phyloP scores from a whole-genome alignment of 2,888 invertebrate genomes.

The Dendrolimus pini region DNA sequence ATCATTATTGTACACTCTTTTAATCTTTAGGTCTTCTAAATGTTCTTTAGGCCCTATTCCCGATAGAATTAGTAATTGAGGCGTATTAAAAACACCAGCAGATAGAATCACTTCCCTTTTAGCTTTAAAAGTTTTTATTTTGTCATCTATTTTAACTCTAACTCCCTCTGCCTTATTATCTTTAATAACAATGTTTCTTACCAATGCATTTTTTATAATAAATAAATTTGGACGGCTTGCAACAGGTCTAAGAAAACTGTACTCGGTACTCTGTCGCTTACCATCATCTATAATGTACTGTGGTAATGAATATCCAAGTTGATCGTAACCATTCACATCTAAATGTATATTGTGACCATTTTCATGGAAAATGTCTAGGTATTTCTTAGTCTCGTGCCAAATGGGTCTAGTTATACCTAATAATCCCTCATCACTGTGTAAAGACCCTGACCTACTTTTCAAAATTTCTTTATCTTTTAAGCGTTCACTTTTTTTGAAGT shows the following conservation, averaged over 20 bases:
- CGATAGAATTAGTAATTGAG: too few relatives aligned
- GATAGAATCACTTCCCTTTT: too few relatives aligned
- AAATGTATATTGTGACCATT: neutral
- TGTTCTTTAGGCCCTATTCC: constrained; percentile 31
- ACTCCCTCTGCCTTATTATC: constrained; percentile 1
- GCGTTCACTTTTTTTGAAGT: constrained; percentile 32
- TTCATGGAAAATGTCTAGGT: too few relatives aligned
- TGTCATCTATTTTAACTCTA: too few relatives aligned
- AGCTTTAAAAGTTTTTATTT: too few relatives aligned
- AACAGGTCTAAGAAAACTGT: constrained; percentile 32
- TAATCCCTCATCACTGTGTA: constrained; percentile 11
- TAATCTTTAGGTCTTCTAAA: constrained; percentile 14
- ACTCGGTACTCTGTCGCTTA: constrained; percentile 34
- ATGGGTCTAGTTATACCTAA: too few relatives aligned
- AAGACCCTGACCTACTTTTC: constrained; percentile 33
- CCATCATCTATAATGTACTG: constrained; percentile 24
- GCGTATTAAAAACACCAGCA: too few relatives aligned
- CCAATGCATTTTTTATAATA: constrained; percentile 34
- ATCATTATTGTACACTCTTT: constrained; percentile 27
- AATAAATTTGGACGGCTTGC: constrained; percentile 34
- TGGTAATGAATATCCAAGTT: constrained; percentile 33
- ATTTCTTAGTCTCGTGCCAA: too few relatives aligned
- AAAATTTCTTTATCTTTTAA: constrained; percentile 16
- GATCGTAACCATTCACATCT: constrained; percentile 34
- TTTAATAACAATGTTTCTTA: constrained; percentile 33